Base-by-base conservation (phyloP, 2,113 vertebrate species). In the Garra rufa region DNA sequence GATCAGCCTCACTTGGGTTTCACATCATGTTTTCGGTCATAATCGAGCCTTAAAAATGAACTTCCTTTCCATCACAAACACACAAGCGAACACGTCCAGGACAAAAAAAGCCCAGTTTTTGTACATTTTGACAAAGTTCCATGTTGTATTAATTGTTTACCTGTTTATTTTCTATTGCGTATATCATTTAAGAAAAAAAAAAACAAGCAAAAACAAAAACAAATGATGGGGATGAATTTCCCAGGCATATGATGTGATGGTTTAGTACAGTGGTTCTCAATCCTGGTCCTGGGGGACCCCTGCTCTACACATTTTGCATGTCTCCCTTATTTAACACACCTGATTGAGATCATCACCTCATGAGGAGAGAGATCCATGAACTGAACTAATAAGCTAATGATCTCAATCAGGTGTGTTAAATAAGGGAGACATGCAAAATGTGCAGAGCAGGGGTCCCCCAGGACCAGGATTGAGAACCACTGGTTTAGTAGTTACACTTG, bases 91-190 rank as follows among this genome's bases (percentile, higher is more conserved):
- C 93, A 91, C 94, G 94, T 94, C 96, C 95, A 96, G 93, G 92
- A 94, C 94, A 93, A 92, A 94, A 93, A 75, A 95, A 34, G 95
- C 94, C 96, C 95, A 96, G 95, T 96, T 96, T 96, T 96, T 96
- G 95, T 95, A 96, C 95, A 95, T 96, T 96, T 96, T 86, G 82
- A 95, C 95, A 95, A 95, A 96, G 94, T 96, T 96, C 94, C 95
- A 95, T 95, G 94, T 96, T 96, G 94, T 95, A 94, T 95, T 94
- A 95, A 95, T 96, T 94, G 95, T 97, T 97, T 96, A 96, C 95
- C 94, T 93, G 94, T 97, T 86, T 96, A 91, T 93, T 91, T 87
- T 90, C 85, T 94, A 93, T 94, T 91, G 83, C 83, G 85, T 87
- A 92, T 95, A 94, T 96, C 93, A 94, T 92, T 92, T 92, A 92